Evolutionary conservation across 1,140 invertebrate species (phyloP).

Genomic region (Meloidogyne exigua): DNA sequence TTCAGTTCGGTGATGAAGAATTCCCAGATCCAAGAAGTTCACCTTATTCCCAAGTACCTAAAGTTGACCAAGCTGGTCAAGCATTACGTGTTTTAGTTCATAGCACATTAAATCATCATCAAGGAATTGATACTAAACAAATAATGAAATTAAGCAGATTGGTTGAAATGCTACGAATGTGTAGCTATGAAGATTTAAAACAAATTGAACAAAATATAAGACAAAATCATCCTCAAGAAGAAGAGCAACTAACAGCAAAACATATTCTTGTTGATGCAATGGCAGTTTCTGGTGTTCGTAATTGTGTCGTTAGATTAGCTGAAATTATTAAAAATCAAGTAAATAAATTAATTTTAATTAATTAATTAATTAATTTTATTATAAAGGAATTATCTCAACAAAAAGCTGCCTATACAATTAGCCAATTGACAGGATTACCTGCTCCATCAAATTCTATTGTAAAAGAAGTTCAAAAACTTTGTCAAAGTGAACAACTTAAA

Average conservation of each 20-base stretch:
- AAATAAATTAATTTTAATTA: not conserved
- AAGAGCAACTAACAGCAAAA: constrained; percentile 27
- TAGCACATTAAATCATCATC: constrained; percentile 21
- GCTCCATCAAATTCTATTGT: constrained; percentile 47
- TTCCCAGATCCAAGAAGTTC: constrained; percentile 16
- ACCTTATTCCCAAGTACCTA: constrained; percentile 12
- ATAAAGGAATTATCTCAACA: constrained; percentile 32
- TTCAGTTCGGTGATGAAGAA: constrained; percentile 24
- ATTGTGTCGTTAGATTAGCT: constrained; percentile 40
- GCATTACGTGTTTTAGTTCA: constrained; percentile 12
- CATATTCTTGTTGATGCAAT: constrained; percentile 50
- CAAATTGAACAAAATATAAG: constrained; percentile 33
- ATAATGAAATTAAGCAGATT: constrained; percentile 30
- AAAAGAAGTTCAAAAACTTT: constrained; percentile 44
- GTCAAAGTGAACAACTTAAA: constrained; percentile 41
- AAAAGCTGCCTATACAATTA: constrained; percentile 44
- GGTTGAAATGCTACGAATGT: constrained; percentile 48
- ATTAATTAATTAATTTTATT: not conserved
- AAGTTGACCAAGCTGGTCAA: constrained; percentile 29
- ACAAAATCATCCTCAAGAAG: constrained; percentile 1
- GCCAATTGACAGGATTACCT: constrained; percentile 38
- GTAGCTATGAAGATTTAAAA: constrained; percentile 47
- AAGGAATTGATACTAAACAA: constrained; percentile 31
- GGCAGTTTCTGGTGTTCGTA: constrained; percentile 50
- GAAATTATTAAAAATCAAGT: constrained; percentile 43